Evolutionary conservation across 2,113 vertebrate genomes (phyloP), one percentile per base, ranked within the genome.

Genomic region (Alexandromys fortis): DNA sequence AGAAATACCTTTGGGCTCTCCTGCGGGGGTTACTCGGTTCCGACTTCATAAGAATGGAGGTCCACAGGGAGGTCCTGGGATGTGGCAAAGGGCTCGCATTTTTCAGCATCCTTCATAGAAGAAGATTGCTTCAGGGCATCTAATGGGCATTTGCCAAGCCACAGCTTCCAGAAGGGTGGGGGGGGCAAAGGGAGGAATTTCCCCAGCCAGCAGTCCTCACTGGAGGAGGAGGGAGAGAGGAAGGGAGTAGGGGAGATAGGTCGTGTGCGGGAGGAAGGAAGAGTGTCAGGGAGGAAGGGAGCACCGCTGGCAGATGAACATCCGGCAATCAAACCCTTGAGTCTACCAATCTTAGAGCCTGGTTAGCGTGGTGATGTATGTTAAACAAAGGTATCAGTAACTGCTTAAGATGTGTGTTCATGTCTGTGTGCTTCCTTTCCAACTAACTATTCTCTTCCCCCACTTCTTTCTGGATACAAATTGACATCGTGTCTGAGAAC

Each of bases 111-210:
- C 49, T 89, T 86, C 96, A 91, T 47, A 77, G 90, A 92, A 96
- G 68, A 86, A 81, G 76, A 38, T 70, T 90, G 85, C 72, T 77
- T 92, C n/a, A 55, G 92, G 72, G 85, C 95, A 92, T 11, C 47
- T 67, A 61, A 77, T 89, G 92, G 95, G 87, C 14, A 61, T 14
- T 11, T 22, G 92, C 96, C 97, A 96, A 67, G 24, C 75, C 68
- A 47, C 70, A 72, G 90, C 52, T 82, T 86, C 95, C 86, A 94
- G 86, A 94, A 94, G 78, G 87, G 94, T n/a, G n/a, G n/a, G 95
- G 83, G 95, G 94, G 94, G 92, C 79, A 86, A 52, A 79, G 96
- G 88, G 85, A 96, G 52, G 96, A 91, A 92, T 94, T 79, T 86
- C 81, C 95, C 75, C 42, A 47, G 77, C 72, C 95, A 92, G 94